Evolutionary conservation across 2,113 vertebrate genomes (phyloP).

Genomic region (Alces alces): DNA sequence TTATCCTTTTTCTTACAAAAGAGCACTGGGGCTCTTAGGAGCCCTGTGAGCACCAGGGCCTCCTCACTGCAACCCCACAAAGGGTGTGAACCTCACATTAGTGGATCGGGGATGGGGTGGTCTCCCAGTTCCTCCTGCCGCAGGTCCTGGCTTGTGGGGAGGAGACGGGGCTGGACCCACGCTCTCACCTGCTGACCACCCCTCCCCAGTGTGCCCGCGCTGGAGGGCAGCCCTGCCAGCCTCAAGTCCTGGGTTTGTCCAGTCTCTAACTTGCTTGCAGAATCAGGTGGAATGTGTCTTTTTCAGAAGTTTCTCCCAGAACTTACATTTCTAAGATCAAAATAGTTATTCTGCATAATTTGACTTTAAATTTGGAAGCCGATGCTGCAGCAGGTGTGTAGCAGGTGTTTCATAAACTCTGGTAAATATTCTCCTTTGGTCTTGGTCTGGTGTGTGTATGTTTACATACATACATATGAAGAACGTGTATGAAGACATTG

Average conservation of each 20-base stretch:
- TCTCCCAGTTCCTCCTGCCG: background rate
- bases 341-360: background rate
- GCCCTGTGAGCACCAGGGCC: background rate
- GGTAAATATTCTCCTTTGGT: background rate
- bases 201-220: background rate
- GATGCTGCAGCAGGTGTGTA: background rate
- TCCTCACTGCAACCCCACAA: background rate
- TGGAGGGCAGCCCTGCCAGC: background rate
- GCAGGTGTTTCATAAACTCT: background rate
- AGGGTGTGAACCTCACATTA: background rate
- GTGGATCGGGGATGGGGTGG: too few relatives aligned
- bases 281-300: background rate
- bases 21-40: background rate
- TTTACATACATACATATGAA: background rate
- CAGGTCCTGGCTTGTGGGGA: background rate
- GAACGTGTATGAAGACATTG: background rate
- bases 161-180: background rate
- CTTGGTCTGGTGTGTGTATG: background rate
- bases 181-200: background rate
- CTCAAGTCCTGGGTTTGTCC: background rate
- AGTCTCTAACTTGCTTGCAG: background rate
- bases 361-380: background rate
- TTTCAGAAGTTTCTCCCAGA: conserved; percentile 32
- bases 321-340: background rate
- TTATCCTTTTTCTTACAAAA: background rate